Conservation (phyloP, 1,140 invertebrate species). For the Samia ricini region DNA sequence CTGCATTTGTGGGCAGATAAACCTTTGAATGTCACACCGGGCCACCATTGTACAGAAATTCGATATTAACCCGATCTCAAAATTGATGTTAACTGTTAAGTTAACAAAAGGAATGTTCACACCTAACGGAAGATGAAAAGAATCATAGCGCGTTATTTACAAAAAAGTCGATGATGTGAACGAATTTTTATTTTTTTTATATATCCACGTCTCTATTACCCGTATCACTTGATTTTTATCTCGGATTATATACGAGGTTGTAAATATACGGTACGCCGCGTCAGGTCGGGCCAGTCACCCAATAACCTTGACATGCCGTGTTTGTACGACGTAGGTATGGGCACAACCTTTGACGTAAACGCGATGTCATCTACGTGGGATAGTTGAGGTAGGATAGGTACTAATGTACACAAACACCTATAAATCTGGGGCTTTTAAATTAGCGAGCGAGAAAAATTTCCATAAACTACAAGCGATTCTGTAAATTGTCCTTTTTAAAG, state of each 20-base stretch:
- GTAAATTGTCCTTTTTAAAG: too few species aligned
- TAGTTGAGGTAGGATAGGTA: slow-evolving; percentile 21
- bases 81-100: too few species aligned
- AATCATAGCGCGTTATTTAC: not conserved
- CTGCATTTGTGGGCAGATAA: too few species aligned
- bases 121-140: not conserved
- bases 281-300: slow-evolving; percentile 31
- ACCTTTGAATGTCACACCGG: too few species aligned
- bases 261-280: slow-evolving; percentile 16
- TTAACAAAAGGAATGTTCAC: not conserved
- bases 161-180: not conserved
- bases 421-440: slow-evolving; percentile 29
- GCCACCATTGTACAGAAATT: too few species aligned
- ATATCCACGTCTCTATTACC: slow-evolving; percentile 1
- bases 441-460: slow-evolving; percentile 2
- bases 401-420: slow-evolving; percentile 25
- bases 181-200: not conserved
- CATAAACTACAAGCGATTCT: too few species aligned
- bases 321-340: slow-evolving; percentile 7
- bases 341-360: slow-evolving; percentile 24
- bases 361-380: slow-evolving; percentile 19
- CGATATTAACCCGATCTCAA: not conserved
- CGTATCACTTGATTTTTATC: slow-evolving; percentile 3
- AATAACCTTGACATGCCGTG: slow-evolving; percentile 37
- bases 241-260: slow-evolving; percentile 10